Evolutionary conservation across 2,888 invertebrate genomes (phyloP).

Genomic region (Quadroppia sp.): DNA sequence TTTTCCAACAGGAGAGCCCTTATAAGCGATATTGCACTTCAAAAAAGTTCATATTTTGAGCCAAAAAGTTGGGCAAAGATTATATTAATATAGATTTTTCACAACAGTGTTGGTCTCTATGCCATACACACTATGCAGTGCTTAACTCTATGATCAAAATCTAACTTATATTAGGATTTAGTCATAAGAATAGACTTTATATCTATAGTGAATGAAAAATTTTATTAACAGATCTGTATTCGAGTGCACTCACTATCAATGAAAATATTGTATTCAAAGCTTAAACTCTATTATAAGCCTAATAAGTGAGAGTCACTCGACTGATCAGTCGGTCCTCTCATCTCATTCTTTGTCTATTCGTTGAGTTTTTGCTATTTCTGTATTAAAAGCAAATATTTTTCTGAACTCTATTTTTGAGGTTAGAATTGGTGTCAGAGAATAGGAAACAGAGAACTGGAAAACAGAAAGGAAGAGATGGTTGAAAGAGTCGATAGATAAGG

Average conservation of each 20-base stretch:
- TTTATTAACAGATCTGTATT: constrained; percentile 7
- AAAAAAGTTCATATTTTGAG: neutral
- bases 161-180: neutral
- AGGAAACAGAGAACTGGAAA: neutral
- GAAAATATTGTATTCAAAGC: neutral
- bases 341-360: neutral
- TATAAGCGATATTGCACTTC: constrained; percentile 6
- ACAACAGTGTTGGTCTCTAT: too few species aligned
- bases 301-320: neutral
- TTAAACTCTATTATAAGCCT: neutral
- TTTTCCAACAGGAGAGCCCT: constrained; percentile 19
- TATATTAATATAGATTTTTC: too few species aligned
- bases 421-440: constrained; percentile 7
- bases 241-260: neutral
- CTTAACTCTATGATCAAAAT: neutral
- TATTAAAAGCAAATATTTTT: constrained; percentile 16
- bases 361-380: neutral
- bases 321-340: constrained; percentile 10
- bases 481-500: neutral
- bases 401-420: constrained; percentile 10
- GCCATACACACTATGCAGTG: too few species aligned
- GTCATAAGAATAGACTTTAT: neutral
- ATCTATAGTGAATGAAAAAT: neutral
- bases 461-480: neutral
- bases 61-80: neutral